Evolutionary conservation across 2,113 vertebrate species (phyloP), one percentile per base, ranked within the genome.

Genomic region (Salvelinus alpinus): DNA sequence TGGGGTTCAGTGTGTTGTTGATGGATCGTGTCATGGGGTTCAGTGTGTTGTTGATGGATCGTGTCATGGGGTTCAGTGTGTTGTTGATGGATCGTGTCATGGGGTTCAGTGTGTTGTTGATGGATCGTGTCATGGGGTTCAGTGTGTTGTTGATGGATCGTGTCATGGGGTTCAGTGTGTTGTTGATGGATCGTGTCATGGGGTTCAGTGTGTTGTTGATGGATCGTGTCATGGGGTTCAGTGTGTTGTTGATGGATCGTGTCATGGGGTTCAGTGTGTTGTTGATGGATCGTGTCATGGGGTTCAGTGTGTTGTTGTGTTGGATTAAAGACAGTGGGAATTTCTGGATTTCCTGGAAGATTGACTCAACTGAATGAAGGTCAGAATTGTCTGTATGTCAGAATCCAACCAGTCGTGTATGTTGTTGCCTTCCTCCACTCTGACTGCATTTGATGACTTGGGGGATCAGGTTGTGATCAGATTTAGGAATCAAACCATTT

Each of bases 271-370:
- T 25, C 25, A 25, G 25, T 25, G n/a, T 48, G 68, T 11, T 34
- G 68, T 24, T 13, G 34, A n/a, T 51, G 48, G 48, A 51, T 13
- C 7, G n/a, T 60, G 59, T 60, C 59, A 60, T 22, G 8, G 77
- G 74, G 84, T 74, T 74, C 79, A 85, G 79, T 77, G 48, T 51
- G 48, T 13, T 51, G 66, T 73, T 64, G 70, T 76, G 74, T 73
- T 62, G 67, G 72, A 80, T 82, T 62, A 54, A 11, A 34, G 82
- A 80, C 79, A 86, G 82, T 80, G 27, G 73, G 75, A 64, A 72
- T 51, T 80, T 79, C 48, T 65, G 75, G 82, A 73, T 62, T 79
- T 54, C 74, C 88, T 86, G 88, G 84, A 88, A 88, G 82, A 9
- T n/a, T n/a, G n/a, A 62, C n/a, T 62, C 7, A 88, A 82, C 24